Base-by-base conservation (phyloP, 2,113 vertebrate species). In the Cyanoramphus novaezelandiae region DNA sequence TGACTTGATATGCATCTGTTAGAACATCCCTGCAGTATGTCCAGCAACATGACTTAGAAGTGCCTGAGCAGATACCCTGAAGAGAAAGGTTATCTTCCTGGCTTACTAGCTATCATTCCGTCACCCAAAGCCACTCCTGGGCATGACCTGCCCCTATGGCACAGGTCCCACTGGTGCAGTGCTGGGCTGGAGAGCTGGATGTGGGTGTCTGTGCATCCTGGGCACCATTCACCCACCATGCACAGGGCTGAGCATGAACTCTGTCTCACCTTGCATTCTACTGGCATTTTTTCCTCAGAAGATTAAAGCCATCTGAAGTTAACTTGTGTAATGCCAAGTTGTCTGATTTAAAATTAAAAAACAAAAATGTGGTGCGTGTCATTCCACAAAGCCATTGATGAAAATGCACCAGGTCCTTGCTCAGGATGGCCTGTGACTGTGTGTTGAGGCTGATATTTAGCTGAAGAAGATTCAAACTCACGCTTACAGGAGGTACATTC, bases 141-240 rank as follows among this genome's bases (percentile, higher is more conserved):
- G 18, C 31, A 35, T 55, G 41, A 52, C 11, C 19, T 81, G 35
- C 17, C 25, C 11, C 44, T 17, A 16, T 19, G 21, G 37, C 17
- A 47, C 0, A 1, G 33, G 50, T 31, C 20, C 37, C 19, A 6
- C 4, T 0, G 2, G 23, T 17, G 14, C 28, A 41, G 24, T 35
- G 24, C 76, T 46, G n/a, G 25, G 10, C 20, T 0, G 0, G 17
- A 41, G 63, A 37, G 20, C 20, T 76, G 1, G 0, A 5, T 1
- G 0, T 7, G 27, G 31, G 4, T 44, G 59, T 10, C 10, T 24
- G 20, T 25, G 59, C 49, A 33, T 10, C 33, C 33, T 1, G 2
- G 47, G 9, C 24, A 46, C 21, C 2, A 1, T 23, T 69, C 18
- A 28, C 7, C 6, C 11, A 5, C 4, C 13, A 13, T 2, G 13